Base-by-base conservation (phyloP, 2,888 invertebrate species). In the Plebejus argus region DNA sequence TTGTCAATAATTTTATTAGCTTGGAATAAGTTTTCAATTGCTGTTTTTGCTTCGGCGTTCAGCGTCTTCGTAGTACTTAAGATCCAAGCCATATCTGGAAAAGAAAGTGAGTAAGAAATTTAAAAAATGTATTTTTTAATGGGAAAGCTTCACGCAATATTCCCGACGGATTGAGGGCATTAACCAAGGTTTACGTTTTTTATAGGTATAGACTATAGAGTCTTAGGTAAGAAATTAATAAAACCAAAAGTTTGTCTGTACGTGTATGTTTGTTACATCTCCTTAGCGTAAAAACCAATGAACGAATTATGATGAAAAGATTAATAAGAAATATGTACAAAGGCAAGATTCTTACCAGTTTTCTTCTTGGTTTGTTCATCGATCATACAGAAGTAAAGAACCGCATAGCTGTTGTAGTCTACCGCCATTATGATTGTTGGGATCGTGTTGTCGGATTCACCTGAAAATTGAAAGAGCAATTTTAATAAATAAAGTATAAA, bases 21-120 rank as follows among this genome's bases (percentile, higher is more conserved):
- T 2, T 74, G 74, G 28, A 74, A 74, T 53, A 74, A 3, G 23
- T 74, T 15, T 53, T 74, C 74, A 39, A 74, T 53, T 0, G 74
- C 74, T 15, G 49, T 18, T 53, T 74, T 74, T 18, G 74, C 74
- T 0, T 12, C 18, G 45, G 74, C 23, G 12, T 5, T 49, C 28
- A 74, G 15, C 28, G 74, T 74, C 18, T 74, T 74, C 3, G 49
- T 28, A 20, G 74, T 74, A 53, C 74, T 74, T 10, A 74, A 53
- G 3, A 74, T 74, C 74, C 74, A 74, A 23, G 74, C 74, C 74
- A 74, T 74, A 28, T 74, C 74, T 74, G 49, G 0, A 74, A 74
- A 74, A 3, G 2, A 49, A 23, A 49, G 15, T 10, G 1, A 71
- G 45, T 0, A 45, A 12, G 10, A 45, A 45, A 53, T 53, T 49